Base-by-base conservation (phyloP, 2,113 vertebrate species). In the Thermophis baileyi region DNA sequence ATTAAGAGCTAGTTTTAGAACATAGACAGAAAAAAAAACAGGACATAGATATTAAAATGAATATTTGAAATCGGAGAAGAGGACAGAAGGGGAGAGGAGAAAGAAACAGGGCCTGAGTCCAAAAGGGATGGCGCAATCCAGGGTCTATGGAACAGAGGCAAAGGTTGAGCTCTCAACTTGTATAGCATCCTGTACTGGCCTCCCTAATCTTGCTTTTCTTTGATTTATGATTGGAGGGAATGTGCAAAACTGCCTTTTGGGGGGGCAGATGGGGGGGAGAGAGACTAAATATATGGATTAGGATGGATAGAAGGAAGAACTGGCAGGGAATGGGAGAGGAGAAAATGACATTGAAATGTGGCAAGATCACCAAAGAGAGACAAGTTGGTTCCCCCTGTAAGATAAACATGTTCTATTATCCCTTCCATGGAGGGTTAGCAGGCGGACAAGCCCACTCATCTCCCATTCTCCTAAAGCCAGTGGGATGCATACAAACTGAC, bases 301-400 rank as follows among this genome's bases (percentile, higher is more conserved):
- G 44, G 51, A 40, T 49, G 27, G 74, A 22, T 30, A 60, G 69
- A 54, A 57, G 51, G 50, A 93, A 74, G 49, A 89, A 93, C 44
- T 50, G 88, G 44, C 69, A 40, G 27, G 18, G 53, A 16, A 81
- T 22, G 74, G 69, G 88, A 85, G 51, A 88, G 30, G 30, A 90
- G 51, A 50, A 40, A 81, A 93, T 40, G 20, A 57, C 85, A 25
- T 50, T 89, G 53, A 88, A 50, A 93, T 93, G 88, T 90, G 88
- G 69, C 92, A 93, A 54, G 30, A 93, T 90, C 69, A 90, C 54
- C 88, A 87, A 40, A 69, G 69, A 90, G 69, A 93, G 92, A 90
- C 88, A 93, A 50, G 88, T 30, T 90, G 63, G 88, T 53, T 92
- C 89, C 53, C 69, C 69, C 51, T 92, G 27, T 53, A 92, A 92